Percentiles rank a stretch among this genome's conserved stretches.
These are phyloP conservation scores for Hydropsyche betteni DNA, from an alignment of 2,888 invertebrate species.

Conservation along the genomic window DNA sequence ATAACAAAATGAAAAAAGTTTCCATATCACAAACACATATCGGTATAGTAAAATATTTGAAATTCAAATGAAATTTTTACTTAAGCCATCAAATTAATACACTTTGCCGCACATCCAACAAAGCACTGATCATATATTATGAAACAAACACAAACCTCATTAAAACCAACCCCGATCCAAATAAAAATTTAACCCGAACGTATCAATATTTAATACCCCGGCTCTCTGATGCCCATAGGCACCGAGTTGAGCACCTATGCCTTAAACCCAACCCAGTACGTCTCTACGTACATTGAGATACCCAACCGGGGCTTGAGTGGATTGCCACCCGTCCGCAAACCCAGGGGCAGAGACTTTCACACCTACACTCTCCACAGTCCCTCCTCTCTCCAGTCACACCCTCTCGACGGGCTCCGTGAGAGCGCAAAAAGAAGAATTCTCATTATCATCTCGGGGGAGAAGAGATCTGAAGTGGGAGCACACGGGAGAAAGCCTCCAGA, in stretches of 20 bases:
- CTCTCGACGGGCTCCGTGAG: background rate
- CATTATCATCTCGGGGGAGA: constrained; percentile 32
- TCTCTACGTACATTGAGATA: background rate
- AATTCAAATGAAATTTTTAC: too few species aligned
- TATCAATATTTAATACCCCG: too few species aligned
- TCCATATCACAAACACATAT: too few species aligned
- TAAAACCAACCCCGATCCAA: too few species aligned
- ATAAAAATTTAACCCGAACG: too few species aligned
- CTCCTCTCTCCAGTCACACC: background rate
- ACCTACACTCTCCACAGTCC: constrained; percentile 33
- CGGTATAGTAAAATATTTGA: too few species aligned
- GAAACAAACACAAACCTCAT: too few species aligned
- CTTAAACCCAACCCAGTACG: background rate
- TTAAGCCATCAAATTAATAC: too few species aligned
- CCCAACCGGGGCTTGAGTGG: constrained; percentile 47
- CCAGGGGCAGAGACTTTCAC: constrained; percentile 33
- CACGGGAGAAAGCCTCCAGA: background rate
- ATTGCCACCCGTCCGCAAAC: constrained; percentile 52
- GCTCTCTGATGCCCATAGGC: too few species aligned
- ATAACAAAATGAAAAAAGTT: too few species aligned
- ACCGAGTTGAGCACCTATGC: background rate
- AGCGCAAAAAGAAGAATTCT: constrained; percentile 32
- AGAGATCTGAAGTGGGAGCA: background rate
- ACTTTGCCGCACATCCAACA: too few species aligned
- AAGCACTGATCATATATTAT: too few species aligned